Conservation (phyloP, 2,888 invertebrate genomes). For the Anorthoa munda region DNA sequence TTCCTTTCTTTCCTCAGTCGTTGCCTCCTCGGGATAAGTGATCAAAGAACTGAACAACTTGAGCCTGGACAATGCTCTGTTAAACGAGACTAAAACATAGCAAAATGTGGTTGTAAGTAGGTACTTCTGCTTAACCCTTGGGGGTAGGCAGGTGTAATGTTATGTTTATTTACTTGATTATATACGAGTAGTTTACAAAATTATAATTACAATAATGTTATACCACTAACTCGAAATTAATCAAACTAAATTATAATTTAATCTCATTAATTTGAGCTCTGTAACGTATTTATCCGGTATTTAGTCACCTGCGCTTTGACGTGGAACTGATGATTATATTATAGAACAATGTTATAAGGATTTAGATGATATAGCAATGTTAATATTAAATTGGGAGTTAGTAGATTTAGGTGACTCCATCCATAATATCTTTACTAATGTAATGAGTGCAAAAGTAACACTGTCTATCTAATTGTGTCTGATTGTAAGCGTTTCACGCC, state of each 20-base stretch:
- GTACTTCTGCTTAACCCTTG: not conserved
- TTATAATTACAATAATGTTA: not conserved
- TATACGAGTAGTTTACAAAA: not conserved
- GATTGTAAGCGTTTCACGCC: no score
- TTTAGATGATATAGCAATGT: not conserved
- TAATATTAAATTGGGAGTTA: not conserved
- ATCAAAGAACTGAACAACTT: no score
- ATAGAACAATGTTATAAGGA: not conserved
- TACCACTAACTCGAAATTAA: conserved; percentile 11
- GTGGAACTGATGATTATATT: conserved; percentile 10
- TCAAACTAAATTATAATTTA: conserved; percentile 21
- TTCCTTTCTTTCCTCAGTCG: no score
- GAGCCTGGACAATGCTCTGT: no score
- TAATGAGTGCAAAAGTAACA: no score
- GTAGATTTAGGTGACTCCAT: not conserved
- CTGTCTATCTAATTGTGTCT: no score
- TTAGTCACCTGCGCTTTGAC: conserved; percentile 14
- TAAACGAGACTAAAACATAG: no score
- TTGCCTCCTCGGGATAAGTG: no score
- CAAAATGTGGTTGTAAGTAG: no score
- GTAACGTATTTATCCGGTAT: conserved; percentile 16
- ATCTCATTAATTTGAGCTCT: not conserved
- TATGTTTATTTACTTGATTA: not conserved
- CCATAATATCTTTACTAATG: no score
- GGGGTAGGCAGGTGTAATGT: not conserved